Evolutionary conservation across 1,140 invertebrate species (phyloP).

Genomic region (Coenobita brevimanus): DNA sequence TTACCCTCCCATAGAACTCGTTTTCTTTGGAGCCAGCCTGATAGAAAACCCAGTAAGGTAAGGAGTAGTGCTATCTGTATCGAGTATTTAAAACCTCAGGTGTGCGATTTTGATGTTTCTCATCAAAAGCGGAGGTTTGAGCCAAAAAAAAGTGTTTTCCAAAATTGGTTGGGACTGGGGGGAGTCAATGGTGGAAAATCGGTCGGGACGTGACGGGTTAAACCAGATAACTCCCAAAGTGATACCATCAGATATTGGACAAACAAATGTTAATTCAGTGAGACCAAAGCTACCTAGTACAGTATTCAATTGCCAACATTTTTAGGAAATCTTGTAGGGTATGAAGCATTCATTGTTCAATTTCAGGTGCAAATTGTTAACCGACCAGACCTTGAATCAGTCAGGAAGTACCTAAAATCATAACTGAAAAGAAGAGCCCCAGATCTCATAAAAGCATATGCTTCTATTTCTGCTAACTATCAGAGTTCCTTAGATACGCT

Average conservation of each 20-base stretch:
- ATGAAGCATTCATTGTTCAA: conserved; percentile 1
- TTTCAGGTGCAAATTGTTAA: conserved; percentile 1
- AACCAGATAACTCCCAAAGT: not conserved
- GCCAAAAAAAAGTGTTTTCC: too few relatives aligned
- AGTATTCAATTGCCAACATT: conserved; percentile 4
- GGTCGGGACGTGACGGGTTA: too few relatives aligned
- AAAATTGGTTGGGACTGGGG: too few relatives aligned
- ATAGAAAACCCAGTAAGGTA: too few relatives aligned
- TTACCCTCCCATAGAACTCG: too few relatives aligned
- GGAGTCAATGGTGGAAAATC: too few relatives aligned
- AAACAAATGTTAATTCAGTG: not conserved
- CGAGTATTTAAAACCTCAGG: too few relatives aligned
- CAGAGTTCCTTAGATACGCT: not conserved
- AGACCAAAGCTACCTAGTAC: not conserved
- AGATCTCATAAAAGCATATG: conserved; percentile 1
- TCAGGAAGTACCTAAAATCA: not conserved
- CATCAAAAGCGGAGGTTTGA: too few relatives aligned
- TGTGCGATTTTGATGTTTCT: too few relatives aligned
- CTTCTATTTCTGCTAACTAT: not conserved
- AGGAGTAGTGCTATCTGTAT: too few relatives aligned
- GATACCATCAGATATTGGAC: not conserved
- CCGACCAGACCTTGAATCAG: conserved; percentile 5
- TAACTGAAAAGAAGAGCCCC: not conserved
- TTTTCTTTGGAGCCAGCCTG: too few relatives aligned
- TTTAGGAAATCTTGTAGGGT: not conserved